Conservation (phyloP, 1,140 invertebrate genomes). For the Xylocopa sonorina region DNA sequence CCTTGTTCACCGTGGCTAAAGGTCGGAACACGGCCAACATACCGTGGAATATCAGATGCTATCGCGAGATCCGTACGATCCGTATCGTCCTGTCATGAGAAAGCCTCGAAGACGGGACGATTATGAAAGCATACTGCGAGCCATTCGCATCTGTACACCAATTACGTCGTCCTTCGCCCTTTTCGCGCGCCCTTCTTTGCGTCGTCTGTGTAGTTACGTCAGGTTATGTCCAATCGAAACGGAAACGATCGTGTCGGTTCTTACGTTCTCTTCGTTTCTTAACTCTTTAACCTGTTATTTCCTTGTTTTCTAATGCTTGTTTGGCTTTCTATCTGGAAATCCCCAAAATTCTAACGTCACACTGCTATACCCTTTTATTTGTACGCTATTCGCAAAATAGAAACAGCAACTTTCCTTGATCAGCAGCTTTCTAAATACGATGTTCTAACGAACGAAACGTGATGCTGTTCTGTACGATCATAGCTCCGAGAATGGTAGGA, state of each 20-base stretch:
- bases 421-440: not conserved
- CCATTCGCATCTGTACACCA: not conserved
- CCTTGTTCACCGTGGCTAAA: conserved; percentile 73
- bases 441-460: conserved; percentile 23
- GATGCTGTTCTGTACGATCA: conserved; percentile 2
- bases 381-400: too few relatives aligned
- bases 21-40: conserved; percentile 64
- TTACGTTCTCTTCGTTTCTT: too few relatives aligned
- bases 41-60: conserved; percentile 63
- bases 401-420: too few relatives aligned
- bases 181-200: not conserved
- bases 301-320: too few relatives aligned
- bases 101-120: conserved; percentile 1
- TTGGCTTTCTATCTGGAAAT: not conserved
- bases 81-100: conserved; percentile 20
- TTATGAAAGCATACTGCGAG: conserved; percentile 25
- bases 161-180: not conserved
- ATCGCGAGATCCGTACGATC: conserved; percentile 48
- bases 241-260: not conserved
- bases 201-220: not conserved
- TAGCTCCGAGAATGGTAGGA: conserved; percentile 47
- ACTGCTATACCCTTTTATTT: too few relatives aligned
- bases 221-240: not conserved
- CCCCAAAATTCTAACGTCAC: not conserved
- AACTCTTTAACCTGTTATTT: too few relatives aligned